A percentile compares a stretch with the other conserved stretches of the same genome.
phyloP scores from a whole-genome alignment of 2,888 invertebrate species.

The Ypsolopha scabrella region DNA sequence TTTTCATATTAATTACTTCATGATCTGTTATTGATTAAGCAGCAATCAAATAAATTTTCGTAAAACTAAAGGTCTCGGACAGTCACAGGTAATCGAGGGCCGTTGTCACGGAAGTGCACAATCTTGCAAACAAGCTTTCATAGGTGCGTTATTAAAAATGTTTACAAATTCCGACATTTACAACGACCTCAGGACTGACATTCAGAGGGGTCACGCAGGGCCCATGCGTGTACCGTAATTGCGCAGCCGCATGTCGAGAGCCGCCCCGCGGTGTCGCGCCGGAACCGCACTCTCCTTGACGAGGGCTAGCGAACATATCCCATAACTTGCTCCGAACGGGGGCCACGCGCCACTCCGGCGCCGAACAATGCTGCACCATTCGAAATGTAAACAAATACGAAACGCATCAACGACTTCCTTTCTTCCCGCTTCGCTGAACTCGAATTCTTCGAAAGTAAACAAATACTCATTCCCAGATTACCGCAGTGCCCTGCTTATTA shows the following conservation, averaged over 20 bases:
- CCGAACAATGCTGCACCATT: background rate
- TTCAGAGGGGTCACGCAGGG: conserved; percentile 21
- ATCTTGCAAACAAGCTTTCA: background rate
- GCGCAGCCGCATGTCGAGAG: conserved; percentile 15
- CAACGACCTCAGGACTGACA: conserved; percentile 25
- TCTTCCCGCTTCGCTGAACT: conserved; percentile 38
- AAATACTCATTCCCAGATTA: conserved; percentile 8
- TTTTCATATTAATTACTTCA: background rate
- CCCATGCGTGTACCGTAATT: conserved; percentile 13
- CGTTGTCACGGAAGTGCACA: too few relatives aligned
- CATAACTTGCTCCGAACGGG: background rate
- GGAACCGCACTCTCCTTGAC: background rate
- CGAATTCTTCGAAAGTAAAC: conserved; percentile 36
- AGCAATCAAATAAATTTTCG: background rate
- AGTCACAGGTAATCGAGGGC: too few relatives aligned
- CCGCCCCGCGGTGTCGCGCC: conserved; percentile 12
- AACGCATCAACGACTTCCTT: conserved; percentile 34
- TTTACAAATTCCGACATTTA: conserved; percentile 29
- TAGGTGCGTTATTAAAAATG: conserved; percentile 6
- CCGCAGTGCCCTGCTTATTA: too few relatives aligned
- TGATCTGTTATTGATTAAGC: background rate
- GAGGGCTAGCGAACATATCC: background rate
- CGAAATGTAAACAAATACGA: conserved; percentile 29
- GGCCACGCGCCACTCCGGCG: background rate
- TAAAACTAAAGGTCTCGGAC: background rate